Conservation (phyloP, 2,888 invertebrate genomes). For the Heliconius sara region DNA sequence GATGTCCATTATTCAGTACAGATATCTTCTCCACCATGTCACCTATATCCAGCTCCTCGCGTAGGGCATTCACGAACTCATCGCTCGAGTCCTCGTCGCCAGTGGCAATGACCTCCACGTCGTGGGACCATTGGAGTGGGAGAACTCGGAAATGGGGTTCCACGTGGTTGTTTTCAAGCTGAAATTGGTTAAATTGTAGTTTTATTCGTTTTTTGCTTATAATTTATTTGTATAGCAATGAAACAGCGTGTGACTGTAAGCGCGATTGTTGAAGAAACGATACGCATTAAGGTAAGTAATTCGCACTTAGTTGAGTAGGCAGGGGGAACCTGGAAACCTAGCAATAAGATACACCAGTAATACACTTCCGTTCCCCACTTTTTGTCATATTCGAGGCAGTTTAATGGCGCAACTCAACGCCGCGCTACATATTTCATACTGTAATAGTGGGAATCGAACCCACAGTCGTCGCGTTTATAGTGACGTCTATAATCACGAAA, state of each 20-base stretch:
- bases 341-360: background rate
- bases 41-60: constrained; percentile 92
- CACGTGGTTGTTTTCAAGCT: constrained; percentile 31
- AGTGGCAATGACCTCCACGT: constrained; percentile 59
- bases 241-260: too few relatives aligned
- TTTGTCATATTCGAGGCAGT: background rate
- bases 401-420: background rate
- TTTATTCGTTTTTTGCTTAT: background rate
- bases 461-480: background rate
- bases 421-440: background rate
- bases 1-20: constrained; percentile 92
- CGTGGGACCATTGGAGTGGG: constrained; percentile 53
- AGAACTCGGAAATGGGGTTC: constrained; percentile 54
- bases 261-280: too few relatives aligned
- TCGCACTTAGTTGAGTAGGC: background rate
- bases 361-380: background rate
- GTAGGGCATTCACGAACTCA: constrained; percentile 81
- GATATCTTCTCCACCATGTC: constrained; percentile 92
- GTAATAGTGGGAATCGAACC: background rate
- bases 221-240: too few relatives aligned
- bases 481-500: background rate
- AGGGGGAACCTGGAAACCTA: background rate
- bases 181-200: background rate
- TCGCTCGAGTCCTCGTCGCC: constrained; percentile 55
- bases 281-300: background rate